Conservation (phyloP, 2,113 vertebrate species). For the Cephalopterus ornatus region DNA sequence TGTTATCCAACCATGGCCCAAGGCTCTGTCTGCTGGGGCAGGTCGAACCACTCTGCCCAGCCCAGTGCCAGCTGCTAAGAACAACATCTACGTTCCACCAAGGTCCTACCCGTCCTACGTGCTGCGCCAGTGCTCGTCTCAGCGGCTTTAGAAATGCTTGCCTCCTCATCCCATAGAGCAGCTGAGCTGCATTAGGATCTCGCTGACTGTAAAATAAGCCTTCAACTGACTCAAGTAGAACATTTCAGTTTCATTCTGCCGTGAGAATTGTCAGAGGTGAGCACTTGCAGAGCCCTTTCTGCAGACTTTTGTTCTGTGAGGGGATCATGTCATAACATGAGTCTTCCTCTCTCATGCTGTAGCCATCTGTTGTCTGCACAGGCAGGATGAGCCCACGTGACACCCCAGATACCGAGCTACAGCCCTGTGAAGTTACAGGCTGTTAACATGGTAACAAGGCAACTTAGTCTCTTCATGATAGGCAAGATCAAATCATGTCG, state of each 20-base stretch:
- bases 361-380: slow-evolving; percentile 10
- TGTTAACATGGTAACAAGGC: slow-evolving; percentile 23
- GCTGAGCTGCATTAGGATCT: background rate
- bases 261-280: background rate
- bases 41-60: slow-evolving; percentile 52
- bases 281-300: background rate
- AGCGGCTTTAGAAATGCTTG: background rate
- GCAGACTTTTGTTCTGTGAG: background rate
- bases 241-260: background rate
- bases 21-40: slow-evolving; percentile 49
- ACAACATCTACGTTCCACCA: background rate
- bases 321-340: slow-evolving; percentile 38
- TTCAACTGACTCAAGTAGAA: background rate
- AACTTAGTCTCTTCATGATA: background rate
- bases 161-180: background rate
- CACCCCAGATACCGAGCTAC: background rate
- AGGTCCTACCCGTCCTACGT: background rate
- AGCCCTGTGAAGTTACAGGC: slow-evolving; percentile 13
- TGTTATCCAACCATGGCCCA: slow-evolving; percentile 46
- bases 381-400: slow-evolving; percentile 27
- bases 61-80: background rate
- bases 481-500: background rate
- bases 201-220: background rate
- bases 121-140: accelerated
- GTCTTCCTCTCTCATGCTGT: background rate